phyloP scores from a whole-genome alignment of 2,797 vertebrate genomes.

The Chromobotia macracanthus region DNA sequence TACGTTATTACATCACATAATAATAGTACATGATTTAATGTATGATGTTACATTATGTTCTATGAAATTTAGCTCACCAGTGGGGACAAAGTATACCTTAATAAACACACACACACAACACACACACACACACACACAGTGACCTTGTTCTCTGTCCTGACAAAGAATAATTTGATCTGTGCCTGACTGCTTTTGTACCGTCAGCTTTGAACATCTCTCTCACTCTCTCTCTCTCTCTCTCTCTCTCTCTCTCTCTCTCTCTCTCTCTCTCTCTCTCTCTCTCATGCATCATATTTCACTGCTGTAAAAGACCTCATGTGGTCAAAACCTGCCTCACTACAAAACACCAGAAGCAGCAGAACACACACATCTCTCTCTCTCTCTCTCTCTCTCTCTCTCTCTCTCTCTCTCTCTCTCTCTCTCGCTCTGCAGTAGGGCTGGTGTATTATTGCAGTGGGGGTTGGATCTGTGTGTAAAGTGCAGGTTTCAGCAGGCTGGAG shows the following conservation, averaged over 20 bases:
- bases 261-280: background rate
- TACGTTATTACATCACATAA: background rate
- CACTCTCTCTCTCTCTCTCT: background rate
- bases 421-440: constrained; percentile 30
- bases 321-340: constrained; percentile 42
- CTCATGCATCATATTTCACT: constrained; percentile 36
- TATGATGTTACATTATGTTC: background rate
- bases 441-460: constrained; percentile 60
- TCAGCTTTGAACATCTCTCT: background rate
- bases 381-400: constrained; percentile 4
- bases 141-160: constrained; percentile 43
- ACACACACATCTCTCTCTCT: background rate
- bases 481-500: constrained; percentile 61
- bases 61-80: background rate
- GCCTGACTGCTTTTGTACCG: constrained; percentile 16
- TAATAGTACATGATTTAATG: background rate
- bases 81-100: background rate
- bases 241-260: background rate
- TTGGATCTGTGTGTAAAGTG: constrained; percentile 54
- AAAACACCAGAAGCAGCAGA: constrained; percentile 16
- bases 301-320: constrained; percentile 31
- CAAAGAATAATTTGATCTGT: constrained; percentile 43
- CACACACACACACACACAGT: background rate
- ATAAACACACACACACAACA: background rate
- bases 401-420: background rate